Base-by-base conservation (phyloP, 2,797 vertebrate species). In the Centropyge bicolor region DNA sequence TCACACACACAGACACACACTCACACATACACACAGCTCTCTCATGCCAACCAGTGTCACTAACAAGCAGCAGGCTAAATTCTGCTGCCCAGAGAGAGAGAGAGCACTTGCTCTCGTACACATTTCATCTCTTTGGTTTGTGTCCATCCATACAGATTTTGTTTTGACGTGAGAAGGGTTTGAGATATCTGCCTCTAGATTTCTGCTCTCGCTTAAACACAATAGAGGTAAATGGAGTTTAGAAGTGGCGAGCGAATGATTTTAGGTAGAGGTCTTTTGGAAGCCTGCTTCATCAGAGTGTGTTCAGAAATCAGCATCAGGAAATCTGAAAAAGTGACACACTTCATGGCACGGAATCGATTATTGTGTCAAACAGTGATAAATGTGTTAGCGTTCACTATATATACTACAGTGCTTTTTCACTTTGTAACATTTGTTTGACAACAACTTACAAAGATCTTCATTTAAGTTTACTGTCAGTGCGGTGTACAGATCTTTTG, bases 41-140 rank as follows among this genome's bases (percentile, higher is more conserved):
- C 31, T 27, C 43, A 45, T 48, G 45, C 24, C 43, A 64, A 14
- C 16, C 31, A 13, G 64, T 52, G 80, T 74, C 55, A 11, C 13
- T 11, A 60, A 80, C 80, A 73, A 54, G 60, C 51, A 57, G 31
- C 78, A 81, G 81, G 54, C 43, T 71, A 51, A 27, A 19, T 20
- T 46, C 46, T 63, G 62, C 19, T 48, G 64, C 54, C 24, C 70
- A 31, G 24, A 36, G 3, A 35, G 17, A 35, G 17, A 57, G 16
- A 11, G 31, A n/a, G 56, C 12, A 22, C 36, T 40, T 14, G 20
- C 20, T 40, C 20, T 61, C 41, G 0, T 66, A 62, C 31, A 72
- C 38, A 46, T 22, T 40, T 68, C 36, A 27, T 41, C 9, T 31
- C n/a, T 27, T 31, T 40, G 22, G 14, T 55, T 68, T 68, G 9